Evolutionary conservation across 2,888 invertebrate species (phyloP).

Genomic region (Apodemia hepburni): DNA sequence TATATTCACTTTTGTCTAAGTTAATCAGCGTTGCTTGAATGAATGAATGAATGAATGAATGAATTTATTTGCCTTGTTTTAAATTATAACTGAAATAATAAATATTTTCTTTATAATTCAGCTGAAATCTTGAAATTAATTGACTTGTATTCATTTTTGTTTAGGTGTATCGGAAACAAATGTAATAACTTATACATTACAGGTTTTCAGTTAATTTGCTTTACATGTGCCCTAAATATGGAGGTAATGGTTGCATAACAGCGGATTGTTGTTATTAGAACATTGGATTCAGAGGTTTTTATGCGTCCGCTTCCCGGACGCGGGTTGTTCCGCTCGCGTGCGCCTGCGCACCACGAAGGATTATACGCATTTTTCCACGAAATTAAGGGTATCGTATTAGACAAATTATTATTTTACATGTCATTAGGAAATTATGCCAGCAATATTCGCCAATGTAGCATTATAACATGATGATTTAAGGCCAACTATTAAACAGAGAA

Average conservation of each 20-base stretch:
- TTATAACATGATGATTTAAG: too few relatives aligned
- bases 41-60: too few relatives aligned
- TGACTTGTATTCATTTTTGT: not conserved
- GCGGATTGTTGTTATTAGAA: constrained; percentile 41
- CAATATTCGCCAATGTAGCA: too few relatives aligned
- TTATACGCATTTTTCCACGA: constrained; percentile 30
- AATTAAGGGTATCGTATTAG: constrained; percentile 18
- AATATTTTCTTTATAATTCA: not conserved
- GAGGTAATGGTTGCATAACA: constrained; percentile 37
- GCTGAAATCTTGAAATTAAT: not conserved
- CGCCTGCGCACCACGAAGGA: constrained; percentile 42
- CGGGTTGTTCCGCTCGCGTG: constrained; percentile 65
- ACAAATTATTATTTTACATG: too few relatives aligned
- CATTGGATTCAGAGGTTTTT: constrained; percentile 38
- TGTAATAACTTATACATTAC: constrained; percentile 16
- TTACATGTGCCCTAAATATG: constrained; percentile 34
- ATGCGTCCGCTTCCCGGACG: constrained; percentile 72
- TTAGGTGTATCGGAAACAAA: constrained; percentile 14
- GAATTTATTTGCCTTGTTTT: too few relatives aligned
- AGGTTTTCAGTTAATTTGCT: constrained; percentile 22
- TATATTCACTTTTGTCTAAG: too few relatives aligned
- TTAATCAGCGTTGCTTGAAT: not conserved
- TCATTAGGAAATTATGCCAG: too few relatives aligned
- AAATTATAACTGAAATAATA: not conserved
- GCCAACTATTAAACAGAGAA: too few relatives aligned